Conservation (phyloP, 2,888 invertebrate genomes). For the Chloroclystis v-ata region DNA sequence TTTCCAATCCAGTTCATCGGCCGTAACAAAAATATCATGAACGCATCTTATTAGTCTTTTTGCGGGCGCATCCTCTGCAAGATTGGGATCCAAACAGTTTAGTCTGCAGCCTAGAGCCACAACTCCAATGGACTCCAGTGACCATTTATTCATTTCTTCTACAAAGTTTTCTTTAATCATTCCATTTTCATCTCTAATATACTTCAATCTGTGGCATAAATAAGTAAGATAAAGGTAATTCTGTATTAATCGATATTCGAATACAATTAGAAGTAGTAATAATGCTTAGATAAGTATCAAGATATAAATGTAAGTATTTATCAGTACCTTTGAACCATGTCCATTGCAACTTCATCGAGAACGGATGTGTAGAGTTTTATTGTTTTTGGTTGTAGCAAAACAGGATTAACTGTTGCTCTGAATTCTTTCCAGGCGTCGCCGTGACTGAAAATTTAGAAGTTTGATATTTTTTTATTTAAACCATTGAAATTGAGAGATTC, state of each 20-base stretch:
- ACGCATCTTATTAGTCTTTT: conserved; percentile 50
- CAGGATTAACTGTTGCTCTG: conserved; percentile 85
- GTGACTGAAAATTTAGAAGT: conserved; percentile 70
- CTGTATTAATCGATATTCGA: too few species aligned
- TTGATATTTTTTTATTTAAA: too few species aligned
- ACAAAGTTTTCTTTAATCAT: conserved; percentile 77
- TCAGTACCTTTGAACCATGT: conserved; percentile 83
- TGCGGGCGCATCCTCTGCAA: conserved; percentile 53
- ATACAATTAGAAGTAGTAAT: too few species aligned
- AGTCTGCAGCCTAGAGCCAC: conserved; percentile 59
- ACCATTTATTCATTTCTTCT: conserved; percentile 80
- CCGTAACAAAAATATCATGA: conserved; percentile 43
- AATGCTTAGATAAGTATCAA: too few species aligned
- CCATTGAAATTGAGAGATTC: neutral
- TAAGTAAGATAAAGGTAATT: neutral
- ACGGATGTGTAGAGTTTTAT: conserved; percentile 81
- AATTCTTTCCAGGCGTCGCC: conserved; percentile 87
- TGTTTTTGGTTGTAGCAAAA: conserved; percentile 85
- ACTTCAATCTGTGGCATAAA: conserved; percentile 65
- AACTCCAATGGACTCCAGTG: conserved; percentile 75
- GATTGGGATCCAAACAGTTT: conserved; percentile 50
- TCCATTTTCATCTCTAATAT: conserved; percentile 65
- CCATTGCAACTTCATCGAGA: conserved; percentile 82
- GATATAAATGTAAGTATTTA: too few species aligned
- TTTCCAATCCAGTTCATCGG: conserved; percentile 49